Evolutionary conservation across 2,113 vertebrate species (phyloP).

Genomic region (Leptobrachium leishanense): DNA sequence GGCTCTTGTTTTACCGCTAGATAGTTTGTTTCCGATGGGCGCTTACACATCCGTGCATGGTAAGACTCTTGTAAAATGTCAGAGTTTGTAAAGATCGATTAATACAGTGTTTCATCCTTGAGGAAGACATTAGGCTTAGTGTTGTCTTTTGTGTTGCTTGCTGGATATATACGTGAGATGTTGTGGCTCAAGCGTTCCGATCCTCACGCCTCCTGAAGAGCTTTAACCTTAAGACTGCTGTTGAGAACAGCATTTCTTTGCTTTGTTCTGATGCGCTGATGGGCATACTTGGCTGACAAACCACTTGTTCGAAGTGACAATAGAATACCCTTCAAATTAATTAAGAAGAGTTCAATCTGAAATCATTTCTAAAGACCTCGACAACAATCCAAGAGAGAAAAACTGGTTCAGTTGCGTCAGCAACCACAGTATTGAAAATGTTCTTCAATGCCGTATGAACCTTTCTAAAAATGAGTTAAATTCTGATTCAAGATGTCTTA

Average conservation of each 20-base stretch:
- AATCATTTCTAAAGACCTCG: too few species aligned
- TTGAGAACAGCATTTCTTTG: not conserved
- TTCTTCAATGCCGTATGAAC: too few species aligned
- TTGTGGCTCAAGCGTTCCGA: not conserved
- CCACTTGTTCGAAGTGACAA: not conserved
- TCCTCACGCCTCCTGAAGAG: not conserved
- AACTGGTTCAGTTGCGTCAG: too few species aligned
- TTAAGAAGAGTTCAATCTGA: too few species aligned
- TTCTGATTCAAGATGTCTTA: too few species aligned
- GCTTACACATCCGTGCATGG: not conserved
- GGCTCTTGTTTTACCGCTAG: too few species aligned
- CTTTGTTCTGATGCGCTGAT: not conserved
- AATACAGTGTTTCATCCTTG: conserved; percentile 13
- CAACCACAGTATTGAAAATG: too few species aligned
- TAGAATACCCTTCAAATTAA: not conserved
- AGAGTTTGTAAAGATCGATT: not conserved
- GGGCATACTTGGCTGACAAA: not conserved
- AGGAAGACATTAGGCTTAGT: conserved; percentile 6
- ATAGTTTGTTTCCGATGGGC: too few species aligned
- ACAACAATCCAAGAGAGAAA: too few species aligned
- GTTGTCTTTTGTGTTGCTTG: conserved; percentile 9
- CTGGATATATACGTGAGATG: not conserved
- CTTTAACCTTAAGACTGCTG: conserved; percentile 4
- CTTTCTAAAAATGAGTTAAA: too few species aligned
- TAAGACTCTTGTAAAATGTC: not conserved